These are phyloP conservation scores for Channa argus DNA, from an alignment of 2,113 vertebrate species.

Conservation along the genomic window DNA sequence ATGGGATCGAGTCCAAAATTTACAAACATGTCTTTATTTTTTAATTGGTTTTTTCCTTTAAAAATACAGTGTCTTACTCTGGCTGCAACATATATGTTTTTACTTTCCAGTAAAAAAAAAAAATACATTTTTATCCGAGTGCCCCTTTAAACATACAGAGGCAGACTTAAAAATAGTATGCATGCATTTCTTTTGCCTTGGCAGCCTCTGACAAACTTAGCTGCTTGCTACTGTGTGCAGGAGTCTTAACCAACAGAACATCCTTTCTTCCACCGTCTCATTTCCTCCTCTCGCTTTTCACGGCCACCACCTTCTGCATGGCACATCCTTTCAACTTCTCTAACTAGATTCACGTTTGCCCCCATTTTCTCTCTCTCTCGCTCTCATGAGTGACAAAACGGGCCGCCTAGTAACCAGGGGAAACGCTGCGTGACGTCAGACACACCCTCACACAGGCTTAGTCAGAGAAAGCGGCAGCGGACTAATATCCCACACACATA, in stretches of 20 bases:
- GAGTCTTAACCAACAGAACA: neutral
- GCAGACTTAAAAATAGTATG: conserved; percentile 6
- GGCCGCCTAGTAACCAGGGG: conserved; percentile 47
- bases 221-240: neutral
- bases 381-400: conserved; percentile 18
- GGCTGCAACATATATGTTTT: neutral
- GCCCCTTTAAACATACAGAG: neutral
- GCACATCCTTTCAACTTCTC: neutral
- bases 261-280: neutral
- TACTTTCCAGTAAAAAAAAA: neutral
- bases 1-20: too few relatives aligned
- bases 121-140: neutral
- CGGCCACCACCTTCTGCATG: neutral
- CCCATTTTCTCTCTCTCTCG: neutral
- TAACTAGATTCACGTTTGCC: conserved; percentile 12
- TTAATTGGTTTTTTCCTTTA: too few relatives aligned
- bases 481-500: conserved; percentile 26
- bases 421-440: conserved; percentile 57
- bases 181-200: neutral
- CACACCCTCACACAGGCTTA: conserved; percentile 56
- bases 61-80: conserved; percentile 14
- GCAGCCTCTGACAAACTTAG: conserved; percentile 19
- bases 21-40: too few relatives aligned
- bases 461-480: conserved; percentile 50
- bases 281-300: conserved; percentile 4